phyloP scores from a whole-genome alignment of 2,113 vertebrate species.

The Platichthys stellatus region DNA sequence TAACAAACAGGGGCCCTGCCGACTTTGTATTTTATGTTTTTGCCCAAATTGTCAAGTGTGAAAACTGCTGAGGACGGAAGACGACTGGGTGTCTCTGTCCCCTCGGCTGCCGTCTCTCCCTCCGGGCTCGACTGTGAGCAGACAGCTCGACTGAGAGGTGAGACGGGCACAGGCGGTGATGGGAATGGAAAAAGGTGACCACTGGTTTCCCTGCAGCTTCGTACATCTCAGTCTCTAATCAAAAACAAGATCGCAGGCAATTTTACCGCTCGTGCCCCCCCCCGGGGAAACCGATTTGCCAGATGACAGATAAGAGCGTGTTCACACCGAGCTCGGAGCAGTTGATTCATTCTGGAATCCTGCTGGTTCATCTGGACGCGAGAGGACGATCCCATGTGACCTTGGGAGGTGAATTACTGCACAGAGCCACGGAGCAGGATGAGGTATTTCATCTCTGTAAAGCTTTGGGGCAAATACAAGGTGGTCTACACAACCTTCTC shows the following conservation, averaged over 20 bases:
- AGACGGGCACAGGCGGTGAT: conserved; percentile 24
- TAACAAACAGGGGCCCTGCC: conserved; percentile 52
- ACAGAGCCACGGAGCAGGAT: too few species aligned
- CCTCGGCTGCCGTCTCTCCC: conserved; percentile 35
- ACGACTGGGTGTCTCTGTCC: conserved; percentile 4
- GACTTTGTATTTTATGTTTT: conserved; percentile 33
- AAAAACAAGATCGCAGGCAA: conserved; percentile 64
- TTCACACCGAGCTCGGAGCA: conserved; percentile 12
- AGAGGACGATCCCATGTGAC: conserved; percentile 16
- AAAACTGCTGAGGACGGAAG: conserved; percentile 60
- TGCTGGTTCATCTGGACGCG: conserved; percentile 13
- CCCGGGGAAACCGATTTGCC: conserved; percentile 24
- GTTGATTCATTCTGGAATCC: conserved; percentile 4
- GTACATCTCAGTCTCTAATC: conserved; percentile 39
- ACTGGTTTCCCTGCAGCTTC: conserved; percentile 20
- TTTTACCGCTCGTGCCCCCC: conserved; percentile 40
- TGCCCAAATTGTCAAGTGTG: conserved; percentile 48
- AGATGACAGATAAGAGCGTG: conserved; percentile 51
- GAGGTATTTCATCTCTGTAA: too few species aligned
- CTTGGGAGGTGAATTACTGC: not conserved
- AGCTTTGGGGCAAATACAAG: not conserved
- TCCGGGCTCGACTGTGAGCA: not conserved
- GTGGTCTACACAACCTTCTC: not conserved
- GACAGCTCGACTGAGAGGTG: conserved; percentile 17
- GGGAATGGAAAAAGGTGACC: conserved; percentile 48